Evolutionary conservation across 2,797 vertebrate genomes (phyloP).

Genomic region (Melanitta fusca): DNA sequence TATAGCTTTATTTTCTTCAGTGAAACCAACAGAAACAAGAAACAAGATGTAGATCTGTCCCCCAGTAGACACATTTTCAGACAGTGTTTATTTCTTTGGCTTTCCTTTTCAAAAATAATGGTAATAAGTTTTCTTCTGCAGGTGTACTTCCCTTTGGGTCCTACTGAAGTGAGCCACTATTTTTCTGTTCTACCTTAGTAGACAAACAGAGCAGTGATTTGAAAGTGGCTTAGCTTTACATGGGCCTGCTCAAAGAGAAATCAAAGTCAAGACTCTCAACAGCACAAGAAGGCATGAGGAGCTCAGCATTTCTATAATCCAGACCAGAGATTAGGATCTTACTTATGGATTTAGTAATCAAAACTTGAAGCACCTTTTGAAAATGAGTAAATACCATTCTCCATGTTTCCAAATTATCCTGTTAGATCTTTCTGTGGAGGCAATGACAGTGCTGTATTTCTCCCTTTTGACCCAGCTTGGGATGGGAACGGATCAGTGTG

Average conservation of each 20-base stretch:
- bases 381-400: background rate
- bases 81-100: background rate
- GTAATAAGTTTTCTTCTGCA: background rate
- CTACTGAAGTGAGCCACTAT: background rate
- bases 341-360: background rate
- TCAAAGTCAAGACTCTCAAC: background rate
- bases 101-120: constrained; percentile 25
- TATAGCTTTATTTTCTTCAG: background rate
- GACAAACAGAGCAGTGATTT: background rate
- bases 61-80: background rate
- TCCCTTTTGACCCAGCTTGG: background rate
- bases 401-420: background rate
- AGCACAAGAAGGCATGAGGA: background rate
- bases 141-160: background rate
- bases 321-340: background rate
- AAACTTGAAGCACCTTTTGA: background rate
- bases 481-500: background rate
- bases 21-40: background rate
- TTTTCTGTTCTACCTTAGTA: background rate
- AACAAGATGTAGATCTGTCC: background rate
- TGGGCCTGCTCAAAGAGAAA: background rate
- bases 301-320: background rate
- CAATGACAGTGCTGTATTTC: background rate
- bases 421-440: background rate
- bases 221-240: background rate